Percentiles rank a stretch among this genome's conserved stretches.
These are phyloP conservation scores for Holcopasites calliopsidis DNA, from an alignment of 1,140 invertebrate genomes.

Conservation along the genomic window DNA sequence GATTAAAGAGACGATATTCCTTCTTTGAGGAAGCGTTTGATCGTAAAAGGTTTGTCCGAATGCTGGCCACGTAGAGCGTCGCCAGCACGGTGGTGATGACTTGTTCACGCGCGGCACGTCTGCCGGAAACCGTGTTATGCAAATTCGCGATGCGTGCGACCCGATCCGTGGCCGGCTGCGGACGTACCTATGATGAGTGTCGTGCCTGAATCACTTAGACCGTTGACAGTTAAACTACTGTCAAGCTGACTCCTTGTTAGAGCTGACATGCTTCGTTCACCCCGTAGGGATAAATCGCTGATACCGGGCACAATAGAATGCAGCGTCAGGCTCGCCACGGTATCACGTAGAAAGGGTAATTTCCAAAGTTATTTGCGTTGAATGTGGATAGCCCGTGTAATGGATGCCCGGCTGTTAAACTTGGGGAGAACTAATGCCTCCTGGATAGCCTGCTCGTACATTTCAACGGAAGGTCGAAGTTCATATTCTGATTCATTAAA, in stretches of 20 bases:
- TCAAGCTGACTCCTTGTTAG: neutral
- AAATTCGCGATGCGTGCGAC: conserved; percentile 47
- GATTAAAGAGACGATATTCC: neutral
- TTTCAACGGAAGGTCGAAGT: neutral
- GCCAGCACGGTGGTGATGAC: conserved; percentile 4
- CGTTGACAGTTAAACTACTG: conserved; percentile 21
- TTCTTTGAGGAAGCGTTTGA: neutral
- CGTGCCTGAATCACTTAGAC: conserved; percentile 46
- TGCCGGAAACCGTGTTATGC: conserved; percentile 53
- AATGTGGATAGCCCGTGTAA: neutral
- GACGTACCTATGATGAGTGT: conserved; percentile 41
- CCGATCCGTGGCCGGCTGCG: conserved; percentile 39
- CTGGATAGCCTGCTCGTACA: neutral
- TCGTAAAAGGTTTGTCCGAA: conserved; percentile 1
- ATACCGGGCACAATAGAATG: neutral
- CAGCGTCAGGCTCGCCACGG: no score
- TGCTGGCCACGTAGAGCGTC: conserved; percentile 28
- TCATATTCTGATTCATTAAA: neutral
- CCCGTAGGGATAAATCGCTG: neutral
- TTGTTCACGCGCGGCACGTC: conserved; percentile 53
- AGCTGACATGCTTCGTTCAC: neutral
- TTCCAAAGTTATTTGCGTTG: neutral
- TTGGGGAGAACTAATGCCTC: neutral
- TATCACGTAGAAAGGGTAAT: neutral
- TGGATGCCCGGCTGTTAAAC: neutral